A percentile compares a stretch with the other conserved stretches of the same genome.
Evolutionary conservation across 2,888 invertebrate species (phyloP).

Genomic region (Gymnocheta viridis): DNA sequence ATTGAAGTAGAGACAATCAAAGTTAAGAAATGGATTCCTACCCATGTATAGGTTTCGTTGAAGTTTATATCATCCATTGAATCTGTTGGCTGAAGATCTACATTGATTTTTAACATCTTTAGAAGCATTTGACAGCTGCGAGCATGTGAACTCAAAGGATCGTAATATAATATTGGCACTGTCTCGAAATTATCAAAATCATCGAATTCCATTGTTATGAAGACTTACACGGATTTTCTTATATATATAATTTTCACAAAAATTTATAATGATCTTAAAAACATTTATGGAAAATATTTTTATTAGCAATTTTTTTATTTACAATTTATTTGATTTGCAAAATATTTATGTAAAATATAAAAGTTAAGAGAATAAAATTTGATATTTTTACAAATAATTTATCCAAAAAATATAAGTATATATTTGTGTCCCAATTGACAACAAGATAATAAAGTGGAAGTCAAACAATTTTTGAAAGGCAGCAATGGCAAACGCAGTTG

Average conservation of each 20-base stretch:
- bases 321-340: not conserved
- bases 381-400: too few species aligned
- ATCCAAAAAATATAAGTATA: too few species aligned
- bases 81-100: constrained; percentile 78
- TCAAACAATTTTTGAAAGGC: too few species aligned
- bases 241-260: not conserved
- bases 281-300: not conserved
- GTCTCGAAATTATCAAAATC: not conserved
- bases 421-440: too few species aligned
- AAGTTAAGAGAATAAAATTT: too few species aligned
- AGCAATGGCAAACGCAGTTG: too few species aligned
- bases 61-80: constrained; percentile 80
- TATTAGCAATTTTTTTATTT: too few species aligned
- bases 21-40: constrained; percentile 44
- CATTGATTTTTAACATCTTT: constrained; percentile 80
- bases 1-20: not conserved
- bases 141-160: constrained; percentile 81
- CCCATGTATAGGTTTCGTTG: constrained; percentile 76
- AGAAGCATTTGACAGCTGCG: constrained; percentile 82
- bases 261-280: not conserved
- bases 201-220: not conserved
- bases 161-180: constrained; percentile 75
- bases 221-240: not conserved
- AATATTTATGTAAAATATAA: not conserved
- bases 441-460: too few species aligned